Percentiles rank a stretch among this genome's conserved stretches.
phyloP scores from a whole-genome alignment of 2,797 vertebrate genomes.

The Centroberyx gerrardi region DNA sequence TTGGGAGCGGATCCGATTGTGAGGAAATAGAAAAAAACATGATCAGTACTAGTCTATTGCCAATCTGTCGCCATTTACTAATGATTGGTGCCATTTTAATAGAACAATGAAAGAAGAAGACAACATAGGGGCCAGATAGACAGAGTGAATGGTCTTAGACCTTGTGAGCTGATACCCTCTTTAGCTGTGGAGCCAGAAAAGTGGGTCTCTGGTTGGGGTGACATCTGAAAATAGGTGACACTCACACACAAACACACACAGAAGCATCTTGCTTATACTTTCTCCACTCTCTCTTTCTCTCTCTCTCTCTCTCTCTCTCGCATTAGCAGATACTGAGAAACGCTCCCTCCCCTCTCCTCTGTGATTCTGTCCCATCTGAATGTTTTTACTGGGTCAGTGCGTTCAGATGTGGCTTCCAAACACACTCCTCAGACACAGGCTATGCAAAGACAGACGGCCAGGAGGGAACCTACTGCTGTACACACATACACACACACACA shows the following conservation, averaged over 20 bases:
- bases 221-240: slow-evolving; percentile 1
- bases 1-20: slow-evolving; percentile 18
- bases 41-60: background rate
- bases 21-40: slow-evolving; percentile 11
- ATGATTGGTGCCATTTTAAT: background rate
- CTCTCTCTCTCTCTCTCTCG: slow-evolving; percentile 8
- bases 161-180: background rate
- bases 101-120: background rate
- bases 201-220: slow-evolving; percentile 7
- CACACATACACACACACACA: slow-evolving; percentile 18
- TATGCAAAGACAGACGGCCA: slow-evolving; percentile 48
- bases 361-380: slow-evolving; percentile 55
- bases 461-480: slow-evolving; percentile 35
- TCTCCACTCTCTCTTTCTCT: background rate
- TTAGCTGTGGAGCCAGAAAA: slow-evolving; percentile 14
- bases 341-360: slow-evolving; percentile 3
- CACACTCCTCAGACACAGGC: slow-evolving; percentile 59
- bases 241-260: slow-evolving; percentile 8
- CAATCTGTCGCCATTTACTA: too few species aligned
- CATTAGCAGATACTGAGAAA: slow-evolving; percentile 33
- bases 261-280: background rate
- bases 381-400: slow-evolving; percentile 69
- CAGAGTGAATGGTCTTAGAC: background rate
- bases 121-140: slow-evolving; percentile 20
- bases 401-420: slow-evolving; percentile 65